phyloP scores from a whole-genome alignment of 2,888 invertebrate genomes.

The Sminthurinus aureus region DNA sequence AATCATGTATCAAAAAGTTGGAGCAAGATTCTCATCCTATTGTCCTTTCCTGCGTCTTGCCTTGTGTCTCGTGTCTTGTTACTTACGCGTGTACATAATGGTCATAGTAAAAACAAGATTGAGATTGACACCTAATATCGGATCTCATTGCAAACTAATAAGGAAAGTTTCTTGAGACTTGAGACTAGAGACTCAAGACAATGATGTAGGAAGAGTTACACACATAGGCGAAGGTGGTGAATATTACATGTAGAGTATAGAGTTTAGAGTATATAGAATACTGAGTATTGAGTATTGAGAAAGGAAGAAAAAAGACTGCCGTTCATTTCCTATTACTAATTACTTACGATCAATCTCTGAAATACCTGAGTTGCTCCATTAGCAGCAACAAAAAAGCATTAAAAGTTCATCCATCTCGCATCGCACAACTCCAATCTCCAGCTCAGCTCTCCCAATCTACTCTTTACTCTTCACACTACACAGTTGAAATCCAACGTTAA shows the following conservation, averaged over 20 bases:
- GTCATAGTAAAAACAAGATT: neutral
- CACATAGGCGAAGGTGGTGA: too few relatives aligned
- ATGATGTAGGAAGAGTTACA: neutral
- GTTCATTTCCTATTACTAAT: conserved; percentile 21
- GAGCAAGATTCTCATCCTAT: too few relatives aligned
- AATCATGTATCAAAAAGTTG: too few relatives aligned
- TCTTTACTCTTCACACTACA: too few relatives aligned
- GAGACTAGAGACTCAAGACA: neutral
- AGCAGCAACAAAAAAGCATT: neutral
- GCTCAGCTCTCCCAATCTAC: too few relatives aligned
- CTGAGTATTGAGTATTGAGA: neutral
- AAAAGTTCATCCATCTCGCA: too few relatives aligned
- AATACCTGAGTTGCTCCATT: conserved; percentile 12
- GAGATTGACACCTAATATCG: conserved; percentile 31
- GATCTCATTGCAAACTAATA: conserved; percentile 22
- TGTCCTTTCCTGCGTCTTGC: too few relatives aligned
- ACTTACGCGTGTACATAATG: too few relatives aligned
- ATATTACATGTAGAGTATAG: neutral
- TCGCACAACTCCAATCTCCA: too few relatives aligned
- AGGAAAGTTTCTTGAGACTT: neutral
- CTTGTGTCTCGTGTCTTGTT: neutral
- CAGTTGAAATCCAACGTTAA: too few relatives aligned
- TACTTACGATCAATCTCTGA: conserved; percentile 28
- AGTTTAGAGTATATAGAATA: too few relatives aligned
- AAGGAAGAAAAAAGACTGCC: neutral